phyloP scores from a whole-genome alignment of 2,113 vertebrate species.

The Antechinus flavipes region DNA sequence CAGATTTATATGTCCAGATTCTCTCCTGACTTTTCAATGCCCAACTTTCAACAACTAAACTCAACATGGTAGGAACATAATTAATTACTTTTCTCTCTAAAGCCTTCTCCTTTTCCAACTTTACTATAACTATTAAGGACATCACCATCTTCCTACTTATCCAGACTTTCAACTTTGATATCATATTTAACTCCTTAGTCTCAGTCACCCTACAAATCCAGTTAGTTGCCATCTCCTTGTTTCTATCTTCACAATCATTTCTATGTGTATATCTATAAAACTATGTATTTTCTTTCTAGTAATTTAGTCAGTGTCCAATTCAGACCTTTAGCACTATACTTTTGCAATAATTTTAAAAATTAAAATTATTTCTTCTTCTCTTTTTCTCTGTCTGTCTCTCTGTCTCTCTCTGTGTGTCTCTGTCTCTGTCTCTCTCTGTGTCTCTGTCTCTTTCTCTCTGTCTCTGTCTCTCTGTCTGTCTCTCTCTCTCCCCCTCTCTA shows the following conservation, averaged over 20 bases:
- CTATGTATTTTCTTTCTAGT: background rate
- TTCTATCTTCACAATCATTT: background rate
- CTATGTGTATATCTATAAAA: no score
- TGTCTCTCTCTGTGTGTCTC: background rate
- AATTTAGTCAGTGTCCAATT: background rate
- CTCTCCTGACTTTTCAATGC: background rate
- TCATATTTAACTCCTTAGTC: background rate
- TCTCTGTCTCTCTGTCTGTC: no score
- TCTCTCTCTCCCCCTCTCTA: background rate
- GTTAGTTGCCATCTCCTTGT: background rate
- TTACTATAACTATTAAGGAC: background rate
- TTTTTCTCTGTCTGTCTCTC: no score
- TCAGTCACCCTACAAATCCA: background rate
- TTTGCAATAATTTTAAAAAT: background rate
- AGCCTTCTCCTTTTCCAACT: background rate
- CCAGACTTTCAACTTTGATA: background rate
- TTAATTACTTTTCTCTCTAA: background rate
- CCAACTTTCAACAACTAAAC: background rate
- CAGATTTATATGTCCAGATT: background rate
- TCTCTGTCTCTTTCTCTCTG: background rate
- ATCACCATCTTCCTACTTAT: background rate
- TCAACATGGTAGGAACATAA: background rate
- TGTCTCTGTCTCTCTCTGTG: no score
- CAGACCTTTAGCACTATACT: background rate
- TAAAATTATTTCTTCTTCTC: background rate